Evolutionary conservation across 92 coral and sea anemone species (phyloP).

Genomic region (Actinernus sp.): DNA sequence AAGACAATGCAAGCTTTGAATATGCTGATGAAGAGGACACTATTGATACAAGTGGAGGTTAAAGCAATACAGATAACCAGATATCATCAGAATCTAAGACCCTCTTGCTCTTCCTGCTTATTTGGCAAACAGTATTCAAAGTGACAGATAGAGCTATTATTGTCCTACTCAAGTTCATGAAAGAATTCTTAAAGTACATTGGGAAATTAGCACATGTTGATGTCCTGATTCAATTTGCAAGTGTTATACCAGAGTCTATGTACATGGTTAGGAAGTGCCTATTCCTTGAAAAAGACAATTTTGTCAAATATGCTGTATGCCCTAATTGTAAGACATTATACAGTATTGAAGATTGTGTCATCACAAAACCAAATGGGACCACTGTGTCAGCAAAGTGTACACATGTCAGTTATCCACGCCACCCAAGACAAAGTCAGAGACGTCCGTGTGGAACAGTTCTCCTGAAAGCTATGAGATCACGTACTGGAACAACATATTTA

Average conservation of each 20-base stretch:
- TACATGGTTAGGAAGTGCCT: constrained; percentile 36
- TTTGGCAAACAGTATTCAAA: constrained; percentile 49
- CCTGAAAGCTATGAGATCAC: constrained; percentile 61
- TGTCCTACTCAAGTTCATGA: constrained; percentile 39
- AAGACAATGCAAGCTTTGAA: constrained; percentile 6
- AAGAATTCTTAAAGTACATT: constrained; percentile 21
- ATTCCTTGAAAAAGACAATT: constrained; percentile 38
- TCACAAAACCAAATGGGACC: constrained; percentile 23
- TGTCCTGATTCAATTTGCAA: constrained; percentile 43
- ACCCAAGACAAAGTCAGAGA: constrained; percentile 39
- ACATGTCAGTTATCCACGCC: constrained; percentile 32
- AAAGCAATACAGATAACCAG: not conserved
- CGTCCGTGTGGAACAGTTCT: constrained; percentile 48
- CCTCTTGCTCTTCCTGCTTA: constrained; percentile 32
- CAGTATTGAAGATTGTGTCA: constrained; percentile 16
- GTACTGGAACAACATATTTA: constrained; percentile 31
- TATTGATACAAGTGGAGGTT: not conserved
- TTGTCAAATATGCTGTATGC: constrained; percentile 52
- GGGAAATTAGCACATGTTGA: constrained; percentile 33
- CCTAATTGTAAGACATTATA: constrained; percentile 46
- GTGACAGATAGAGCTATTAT: constrained; percentile 53
- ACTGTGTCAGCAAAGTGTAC: constrained; percentile 51
- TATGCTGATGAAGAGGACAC: constrained; percentile 11
- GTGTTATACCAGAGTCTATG: constrained; percentile 49
- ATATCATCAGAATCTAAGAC: constrained; percentile 14